A percentile compares a stretch with the other conserved stretches of the same genome.
These are phyloP conservation scores for Diprion similis DNA, from an alignment of 1,140 invertebrate genomes.

Conservation along the genomic window DNA sequence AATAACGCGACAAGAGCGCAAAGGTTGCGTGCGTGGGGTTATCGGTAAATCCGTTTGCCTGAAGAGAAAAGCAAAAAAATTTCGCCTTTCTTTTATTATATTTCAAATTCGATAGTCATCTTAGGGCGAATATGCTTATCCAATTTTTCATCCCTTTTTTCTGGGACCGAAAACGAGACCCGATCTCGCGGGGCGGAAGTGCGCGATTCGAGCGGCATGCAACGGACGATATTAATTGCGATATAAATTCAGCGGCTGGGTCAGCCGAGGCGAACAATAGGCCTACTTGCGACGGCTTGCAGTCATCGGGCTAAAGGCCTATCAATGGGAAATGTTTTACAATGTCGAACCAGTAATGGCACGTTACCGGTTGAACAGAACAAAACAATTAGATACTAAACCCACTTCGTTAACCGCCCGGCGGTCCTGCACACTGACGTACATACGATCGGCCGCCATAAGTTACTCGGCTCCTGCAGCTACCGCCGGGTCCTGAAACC, in stretches of 20 bases:
- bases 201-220: not conserved
- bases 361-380: conserved; percentile 29
- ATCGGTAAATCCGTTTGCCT: too few species aligned
- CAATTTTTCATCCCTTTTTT: not conserved
- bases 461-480: conserved; percentile 21
- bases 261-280: conserved; percentile 39
- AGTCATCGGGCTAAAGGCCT: conserved; percentile 20
- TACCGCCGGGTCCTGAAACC: not conserved
- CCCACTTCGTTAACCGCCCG: conserved; percentile 33
- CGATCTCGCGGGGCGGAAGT: conserved; percentile 16
- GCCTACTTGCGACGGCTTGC: conserved; percentile 9
- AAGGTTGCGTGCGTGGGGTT: too few species aligned
- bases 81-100: not conserved
- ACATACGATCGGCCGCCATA: conserved; percentile 27
- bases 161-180: too few species aligned
- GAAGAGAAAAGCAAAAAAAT: not conserved
- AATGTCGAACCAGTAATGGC: conserved; percentile 42
- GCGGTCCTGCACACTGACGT: not conserved
- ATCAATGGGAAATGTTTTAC: conserved; percentile 49
- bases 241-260: conserved; percentile 44
- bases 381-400: conserved; percentile 40
- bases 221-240: conserved; percentile 42
- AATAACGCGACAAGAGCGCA: too few species aligned
- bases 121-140: too few species aligned
- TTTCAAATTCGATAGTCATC: too few species aligned